Percentiles rank a stretch among this genome's conserved stretches.
Conservation (phyloP, 2,113 vertebrate species). For the Labeo catla region DNA sequence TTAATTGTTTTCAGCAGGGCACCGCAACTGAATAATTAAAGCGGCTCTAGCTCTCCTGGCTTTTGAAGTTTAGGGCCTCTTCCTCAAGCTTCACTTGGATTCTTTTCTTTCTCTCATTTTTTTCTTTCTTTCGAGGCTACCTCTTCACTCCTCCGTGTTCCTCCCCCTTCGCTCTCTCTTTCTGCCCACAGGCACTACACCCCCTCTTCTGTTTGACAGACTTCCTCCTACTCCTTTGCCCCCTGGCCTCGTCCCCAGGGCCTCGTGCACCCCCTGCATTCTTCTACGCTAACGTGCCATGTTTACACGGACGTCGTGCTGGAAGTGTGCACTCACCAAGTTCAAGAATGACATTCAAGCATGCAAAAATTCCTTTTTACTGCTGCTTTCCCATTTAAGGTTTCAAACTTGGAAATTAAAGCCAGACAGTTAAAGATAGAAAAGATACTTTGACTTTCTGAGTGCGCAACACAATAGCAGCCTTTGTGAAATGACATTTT, state of each 20-base stretch:
- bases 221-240: slow-evolving; percentile 52
- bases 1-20: slow-evolving; percentile 38
- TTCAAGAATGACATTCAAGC: slow-evolving; percentile 31
- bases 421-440: slow-evolving; percentile 37
- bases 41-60: not conserved
- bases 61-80: slow-evolving; percentile 42
- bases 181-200: slow-evolving; percentile 29
- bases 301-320: slow-evolving; percentile 46
- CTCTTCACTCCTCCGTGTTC: slow-evolving; percentile 2
- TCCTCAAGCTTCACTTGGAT: slow-evolving; percentile 10
- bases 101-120: slow-evolving; percentile 11
- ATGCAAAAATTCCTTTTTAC: not conserved
- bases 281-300: slow-evolving; percentile 40
- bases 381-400: slow-evolving; percentile 17
- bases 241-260: slow-evolving; percentile 49
- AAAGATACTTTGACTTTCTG: slow-evolving; percentile 4
- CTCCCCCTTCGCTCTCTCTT: slow-evolving; percentile 22
- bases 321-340: slow-evolving; percentile 8
- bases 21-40: slow-evolving; percentile 27
- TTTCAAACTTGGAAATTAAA: slow-evolving; percentile 9
- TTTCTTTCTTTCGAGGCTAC: slow-evolving; percentile 15
- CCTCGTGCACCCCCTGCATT: slow-evolving; percentile 40
- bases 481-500: slow-evolving; percentile 38
- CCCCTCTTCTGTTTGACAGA: slow-evolving; percentile 47
- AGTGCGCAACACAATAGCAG: not conserved